Evolutionary conservation across 64 coral and sea anemone genomes (phyloP), one percentile per base, ranked within the genome.

Genomic region (Pocillopora verrucosa): DNA sequence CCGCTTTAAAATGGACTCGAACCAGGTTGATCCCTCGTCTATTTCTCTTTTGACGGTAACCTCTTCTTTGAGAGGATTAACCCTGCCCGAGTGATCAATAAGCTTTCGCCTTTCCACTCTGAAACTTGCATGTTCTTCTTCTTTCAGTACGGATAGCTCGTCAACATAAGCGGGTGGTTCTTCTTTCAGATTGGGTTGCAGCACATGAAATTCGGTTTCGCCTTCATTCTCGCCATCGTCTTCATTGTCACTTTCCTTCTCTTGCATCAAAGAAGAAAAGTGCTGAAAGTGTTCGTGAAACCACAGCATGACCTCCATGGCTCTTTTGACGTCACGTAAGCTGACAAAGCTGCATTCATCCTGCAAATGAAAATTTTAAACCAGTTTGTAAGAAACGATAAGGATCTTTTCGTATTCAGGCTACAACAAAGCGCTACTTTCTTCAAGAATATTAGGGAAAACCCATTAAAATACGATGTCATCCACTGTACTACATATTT

Each of bases 341-440:
- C 88, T 94, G 13, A 90, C 92, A 72, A 90, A 90, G 72, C 88
- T 94, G 76, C 92, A 94, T 87, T 94, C 92, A 38, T 90, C 92
- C 92, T 94, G 62, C 13, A 79, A 38, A 20, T 10, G 14, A 10
- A 22, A 85, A 62, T 86, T 15, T 0, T 78, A 86, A 3, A 81
- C 57, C 14, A n/a, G 16, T 13, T 16, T 60, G 15, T 5, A 80
- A 38, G 14, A 58, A 22, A 9, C 59, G n/a, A 80, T 34, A 57
- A 45, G 6, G 41, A 45, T 6, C 41, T 45, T 6, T 6, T 45
- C 41, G 41, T 45, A 45, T 3, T 45, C 41, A 45, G 41, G 41
- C 41, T 6, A 45, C 41, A 6, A 45, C 6, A 45, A 45, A 45
- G 41, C 41, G 41, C 2, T 6, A 45, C 6, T 45, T 45, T 45